These are phyloP conservation scores for Liopterus haemorrhoidalis DNA, from an alignment of 2,888 invertebrate genomes.

Conservation along the genomic window DNA sequence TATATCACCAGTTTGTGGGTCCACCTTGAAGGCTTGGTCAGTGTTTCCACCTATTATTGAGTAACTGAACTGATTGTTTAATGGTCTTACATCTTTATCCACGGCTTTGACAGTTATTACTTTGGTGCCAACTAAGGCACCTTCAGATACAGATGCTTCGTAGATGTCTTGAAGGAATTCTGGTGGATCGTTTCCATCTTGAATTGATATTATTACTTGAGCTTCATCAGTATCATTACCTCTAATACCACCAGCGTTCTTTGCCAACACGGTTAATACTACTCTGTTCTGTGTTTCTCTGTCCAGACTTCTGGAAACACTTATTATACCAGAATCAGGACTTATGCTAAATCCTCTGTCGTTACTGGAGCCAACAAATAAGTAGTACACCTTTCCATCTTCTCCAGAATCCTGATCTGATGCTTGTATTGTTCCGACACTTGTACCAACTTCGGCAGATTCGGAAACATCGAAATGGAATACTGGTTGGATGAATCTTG, in stretches of 20 bases:
- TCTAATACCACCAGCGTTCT: conserved; percentile 87
- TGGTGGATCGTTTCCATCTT: conserved; percentile 95
- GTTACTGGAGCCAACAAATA: conserved; percentile 90
- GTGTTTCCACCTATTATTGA: conserved; percentile 80
- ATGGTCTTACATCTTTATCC: conserved; percentile 85
- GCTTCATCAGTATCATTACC: conserved; percentile 96
- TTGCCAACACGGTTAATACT: conserved; percentile 86
- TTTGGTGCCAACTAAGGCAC: conserved; percentile 64
- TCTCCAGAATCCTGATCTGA: conserved; percentile 84
- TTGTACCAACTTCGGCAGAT: conserved; percentile 78
- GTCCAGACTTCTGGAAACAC: conserved; percentile 75
- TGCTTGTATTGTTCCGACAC: conserved; percentile 80
- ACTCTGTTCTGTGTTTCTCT: conserved; percentile 85
- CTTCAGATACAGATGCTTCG: conserved; percentile 76
- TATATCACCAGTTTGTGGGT: conserved; percentile 78
- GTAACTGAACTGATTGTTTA: conserved; percentile 88
- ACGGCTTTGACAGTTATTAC: conserved; percentile 75
- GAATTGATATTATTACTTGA: conserved; percentile 86
- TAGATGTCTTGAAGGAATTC: conserved; percentile 78
- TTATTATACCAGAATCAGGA: conserved; percentile 74
- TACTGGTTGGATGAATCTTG: conserved; percentile 80
- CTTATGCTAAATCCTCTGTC: conserved; percentile 85
- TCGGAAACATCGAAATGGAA: conserved; percentile 92
- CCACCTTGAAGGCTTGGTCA: conserved; percentile 80
- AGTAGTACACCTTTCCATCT: conserved; percentile 82